phyloP scores from a whole-genome alignment of 2,113 vertebrate species.

The Microcebus jonahi region DNA sequence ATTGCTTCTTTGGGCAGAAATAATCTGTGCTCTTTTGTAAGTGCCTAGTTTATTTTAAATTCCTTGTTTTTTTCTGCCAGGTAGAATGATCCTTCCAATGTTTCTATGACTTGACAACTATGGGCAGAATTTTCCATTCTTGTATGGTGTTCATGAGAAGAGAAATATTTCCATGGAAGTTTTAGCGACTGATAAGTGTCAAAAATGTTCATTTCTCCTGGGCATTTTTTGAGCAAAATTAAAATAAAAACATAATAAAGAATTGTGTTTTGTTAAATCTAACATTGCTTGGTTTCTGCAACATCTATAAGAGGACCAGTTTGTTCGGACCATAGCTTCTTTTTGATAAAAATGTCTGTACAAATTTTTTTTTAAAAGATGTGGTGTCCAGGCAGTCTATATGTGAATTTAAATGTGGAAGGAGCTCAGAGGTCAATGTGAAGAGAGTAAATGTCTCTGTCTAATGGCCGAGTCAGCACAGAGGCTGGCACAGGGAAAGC shows the following conservation, averaged over 20 bases:
- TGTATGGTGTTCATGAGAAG: neutral
- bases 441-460: neutral
- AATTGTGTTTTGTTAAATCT: neutral
- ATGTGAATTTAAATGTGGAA: neutral
- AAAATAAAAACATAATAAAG: neutral
- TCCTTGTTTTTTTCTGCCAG: neutral
- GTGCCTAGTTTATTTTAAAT: neutral
- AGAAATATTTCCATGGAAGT: neutral
- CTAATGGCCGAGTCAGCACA: neutral
- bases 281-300: neutral
- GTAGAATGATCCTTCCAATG: neutral
- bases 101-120: neutral
- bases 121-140: neutral
- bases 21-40: neutral
- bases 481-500: neutral
- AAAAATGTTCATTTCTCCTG: neutral
- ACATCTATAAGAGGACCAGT: neutral
- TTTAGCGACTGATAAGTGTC: neutral
- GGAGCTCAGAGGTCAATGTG: neutral
- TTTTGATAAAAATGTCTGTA: neutral
- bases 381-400: neutral
- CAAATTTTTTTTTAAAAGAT: neutral
- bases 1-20: slow-evolving; percentile 25
- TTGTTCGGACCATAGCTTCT: neutral
- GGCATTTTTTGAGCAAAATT: neutral